These are phyloP conservation scores for Torymus auratus DNA, from an alignment of 2,888 invertebrate genomes.

Conservation along the genomic window DNA sequence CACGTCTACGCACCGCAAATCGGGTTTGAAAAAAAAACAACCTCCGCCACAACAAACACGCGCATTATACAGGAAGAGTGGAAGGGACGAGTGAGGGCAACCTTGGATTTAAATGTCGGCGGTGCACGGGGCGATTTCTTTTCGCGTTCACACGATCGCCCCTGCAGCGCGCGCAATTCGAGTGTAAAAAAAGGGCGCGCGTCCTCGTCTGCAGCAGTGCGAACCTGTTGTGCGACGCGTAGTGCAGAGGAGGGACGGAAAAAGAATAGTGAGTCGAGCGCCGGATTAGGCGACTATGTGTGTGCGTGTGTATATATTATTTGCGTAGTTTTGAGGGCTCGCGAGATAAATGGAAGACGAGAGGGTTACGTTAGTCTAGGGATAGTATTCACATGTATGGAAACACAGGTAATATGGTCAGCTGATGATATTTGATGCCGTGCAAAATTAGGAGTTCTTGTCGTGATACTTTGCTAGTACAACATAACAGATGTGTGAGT, in stretches of 20 bases:
- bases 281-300: constrained; percentile 4
- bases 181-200: constrained; percentile 38
- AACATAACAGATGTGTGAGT: too few species aligned
- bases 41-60: too few species aligned
- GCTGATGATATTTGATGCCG: too few species aligned
- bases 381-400: too few species aligned
- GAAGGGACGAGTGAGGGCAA: background rate
- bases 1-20: too few species aligned
- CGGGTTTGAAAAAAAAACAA: too few species aligned
- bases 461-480: too few species aligned
- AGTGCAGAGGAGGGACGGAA: background rate
- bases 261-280: background rate
- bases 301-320: background rate
- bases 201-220: background rate
- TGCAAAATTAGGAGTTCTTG: too few species aligned
- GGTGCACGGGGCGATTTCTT: constrained; percentile 1
- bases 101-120: constrained; percentile 33
- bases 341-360: too few species aligned
- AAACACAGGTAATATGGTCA: too few species aligned
- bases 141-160: constrained; percentile 32
- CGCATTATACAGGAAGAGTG: too few species aligned
- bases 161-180: constrained; percentile 19
- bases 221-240: constrained; percentile 28
- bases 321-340: background rate
- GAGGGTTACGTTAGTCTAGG: too few species aligned